These are phyloP conservation scores for Lethenteron camtschaticum DNA, from an alignment of 2,113 vertebrate genomes.

Conservation along the genomic window DNA sequence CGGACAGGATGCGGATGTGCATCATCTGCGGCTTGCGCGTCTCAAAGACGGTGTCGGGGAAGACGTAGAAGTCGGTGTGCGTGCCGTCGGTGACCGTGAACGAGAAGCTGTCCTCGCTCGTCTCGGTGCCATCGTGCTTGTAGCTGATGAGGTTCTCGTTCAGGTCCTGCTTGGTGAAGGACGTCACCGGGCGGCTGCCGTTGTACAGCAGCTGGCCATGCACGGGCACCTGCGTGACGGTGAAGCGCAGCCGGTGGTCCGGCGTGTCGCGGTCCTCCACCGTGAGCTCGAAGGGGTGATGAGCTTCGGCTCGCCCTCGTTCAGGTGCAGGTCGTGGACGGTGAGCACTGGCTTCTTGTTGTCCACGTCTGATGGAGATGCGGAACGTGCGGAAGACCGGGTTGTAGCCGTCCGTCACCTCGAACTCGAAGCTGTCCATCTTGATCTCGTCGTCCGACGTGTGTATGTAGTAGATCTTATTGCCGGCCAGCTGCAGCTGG, in stretches of 20 bases:
- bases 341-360: constrained; percentile 81
- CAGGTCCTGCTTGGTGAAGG: constrained; percentile 74
- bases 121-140: constrained; percentile 59
- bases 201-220: constrained; percentile 63
- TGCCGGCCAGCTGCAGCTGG: constrained; percentile 73
- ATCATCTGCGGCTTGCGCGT: constrained; percentile 59
- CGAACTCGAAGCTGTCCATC: constrained; percentile 91
- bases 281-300: constrained; percentile 76
- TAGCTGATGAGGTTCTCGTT: constrained; percentile 86
- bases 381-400: constrained; percentile 80
- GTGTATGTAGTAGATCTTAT: constrained; percentile 78
- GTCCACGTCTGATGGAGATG: constrained; percentile 76
- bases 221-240: constrained; percentile 51
- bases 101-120: constrained; percentile 58
- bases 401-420: constrained; percentile 79
- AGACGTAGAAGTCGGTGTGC: constrained; percentile 69
- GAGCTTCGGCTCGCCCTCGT: constrained; percentile 50
- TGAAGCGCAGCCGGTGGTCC: constrained; percentile 44
- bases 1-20: constrained; percentile 43
- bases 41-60: constrained; percentile 59
- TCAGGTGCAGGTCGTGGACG: constrained; percentile 42
- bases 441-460: constrained; percentile 74
- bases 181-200: constrained; percentile 28
- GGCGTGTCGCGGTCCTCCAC: constrained; percentile 66
- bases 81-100: constrained; percentile 79